Evolutionary conservation across 2,113 vertebrate species (phyloP).

Genomic region (Pluvialis apricaria): DNA sequence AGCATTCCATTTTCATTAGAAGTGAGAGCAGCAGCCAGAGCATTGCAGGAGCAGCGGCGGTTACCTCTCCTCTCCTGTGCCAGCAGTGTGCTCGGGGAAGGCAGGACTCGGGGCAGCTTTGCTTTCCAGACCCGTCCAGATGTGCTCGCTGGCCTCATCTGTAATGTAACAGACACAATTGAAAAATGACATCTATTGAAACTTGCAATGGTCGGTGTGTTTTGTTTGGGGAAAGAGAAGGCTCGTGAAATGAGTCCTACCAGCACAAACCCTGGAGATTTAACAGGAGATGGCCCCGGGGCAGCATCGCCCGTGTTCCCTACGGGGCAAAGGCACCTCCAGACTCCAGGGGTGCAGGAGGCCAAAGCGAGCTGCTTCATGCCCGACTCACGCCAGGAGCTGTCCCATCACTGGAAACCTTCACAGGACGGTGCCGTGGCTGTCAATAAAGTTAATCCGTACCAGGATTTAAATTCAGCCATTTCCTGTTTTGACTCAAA

Average conservation of each 20-base stretch:
- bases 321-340: not conserved
- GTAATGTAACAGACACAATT: not conserved
- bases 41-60: rapidly evolving
- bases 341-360: rapidly evolving
- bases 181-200: not conserved
- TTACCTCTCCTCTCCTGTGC: constrained; percentile 43
- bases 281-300: not conserved
- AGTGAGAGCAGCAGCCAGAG: not conserved
- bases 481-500: constrained; percentile 69
- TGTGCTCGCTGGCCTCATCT: not conserved
- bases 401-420: not conserved
- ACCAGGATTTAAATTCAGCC: constrained; percentile 69
- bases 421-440: not conserved
- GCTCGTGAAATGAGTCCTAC: not conserved
- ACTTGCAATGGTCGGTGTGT: not conserved
- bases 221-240: not conserved
- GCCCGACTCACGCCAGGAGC: not conserved
- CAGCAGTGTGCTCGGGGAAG: not conserved
- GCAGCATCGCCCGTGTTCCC: rapidly evolving
- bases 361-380: not conserved
- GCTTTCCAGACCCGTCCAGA: not conserved
- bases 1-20: not conserved
- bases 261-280: not conserved
- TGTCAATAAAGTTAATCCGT: constrained; percentile 52
- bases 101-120: not conserved